A percentile compares a stretch with the other conserved stretches of the same genome.
Conservation (phyloP, 53 echinoderm and acorn worm genomes). For the Astropecten irregularis region DNA sequence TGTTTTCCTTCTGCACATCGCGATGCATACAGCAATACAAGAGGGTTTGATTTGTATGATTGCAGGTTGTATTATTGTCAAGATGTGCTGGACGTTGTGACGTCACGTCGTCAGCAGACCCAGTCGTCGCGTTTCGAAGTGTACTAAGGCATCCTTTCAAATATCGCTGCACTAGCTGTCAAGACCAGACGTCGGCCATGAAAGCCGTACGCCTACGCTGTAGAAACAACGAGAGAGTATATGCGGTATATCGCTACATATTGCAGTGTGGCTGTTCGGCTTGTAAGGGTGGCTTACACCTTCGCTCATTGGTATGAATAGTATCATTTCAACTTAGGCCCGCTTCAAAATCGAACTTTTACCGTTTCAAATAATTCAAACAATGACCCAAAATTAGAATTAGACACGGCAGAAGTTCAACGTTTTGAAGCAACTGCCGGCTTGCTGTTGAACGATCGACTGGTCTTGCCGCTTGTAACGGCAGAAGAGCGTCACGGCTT, state of each 20-base stretch:
- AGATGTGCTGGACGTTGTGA: slow-evolving; percentile 75
- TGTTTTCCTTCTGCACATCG: background rate
- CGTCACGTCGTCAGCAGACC: slow-evolving; percentile 62
- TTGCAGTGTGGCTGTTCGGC: slow-evolving; percentile 68
- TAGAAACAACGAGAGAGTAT: slow-evolving; percentile 64
- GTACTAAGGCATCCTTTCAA: slow-evolving; percentile 69
- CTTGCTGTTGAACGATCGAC: no score
- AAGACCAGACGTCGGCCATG: slow-evolving; percentile 74
- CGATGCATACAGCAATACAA: no score
- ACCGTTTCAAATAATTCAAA: no score
- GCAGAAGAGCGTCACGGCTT: no score
- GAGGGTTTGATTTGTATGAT: background rate
- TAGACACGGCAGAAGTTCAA: no score
- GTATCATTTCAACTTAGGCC: no score
- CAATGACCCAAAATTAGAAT: no score
- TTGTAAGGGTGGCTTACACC: slow-evolving; percentile 47
- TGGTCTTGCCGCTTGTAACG: no score
- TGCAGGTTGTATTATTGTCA: slow-evolving; percentile 72
- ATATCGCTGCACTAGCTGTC: slow-evolving; percentile 78
- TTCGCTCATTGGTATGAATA: background rate
- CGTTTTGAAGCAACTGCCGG: no score
- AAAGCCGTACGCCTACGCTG: slow-evolving; percentile 79
- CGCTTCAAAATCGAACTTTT: no score
- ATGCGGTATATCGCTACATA: slow-evolving; percentile 81
- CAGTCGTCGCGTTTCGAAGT: slow-evolving; percentile 73